phyloP scores from a whole-genome alignment of 2,113 vertebrate species.

The Periophthalmus modestus region DNA sequence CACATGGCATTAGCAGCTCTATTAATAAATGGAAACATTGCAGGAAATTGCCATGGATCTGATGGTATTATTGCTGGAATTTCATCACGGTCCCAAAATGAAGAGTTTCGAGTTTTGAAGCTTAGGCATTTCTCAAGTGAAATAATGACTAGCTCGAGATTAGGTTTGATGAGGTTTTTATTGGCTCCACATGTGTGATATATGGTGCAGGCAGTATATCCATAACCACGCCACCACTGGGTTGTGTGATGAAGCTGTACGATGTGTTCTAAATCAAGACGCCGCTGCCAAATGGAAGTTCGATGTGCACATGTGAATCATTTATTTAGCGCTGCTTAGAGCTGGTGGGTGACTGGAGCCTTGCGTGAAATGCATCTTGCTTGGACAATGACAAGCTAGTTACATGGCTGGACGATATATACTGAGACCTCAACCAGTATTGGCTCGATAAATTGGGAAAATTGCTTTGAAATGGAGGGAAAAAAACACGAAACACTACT shows the following conservation, averaged over 20 bases:
- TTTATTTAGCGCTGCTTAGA: background rate
- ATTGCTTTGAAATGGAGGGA: too few relatives aligned
- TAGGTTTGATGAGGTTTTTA: background rate
- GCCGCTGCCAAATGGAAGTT: background rate
- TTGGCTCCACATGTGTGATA: slow-evolving; percentile 1
- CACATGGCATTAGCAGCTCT: slow-evolving; percentile 24
- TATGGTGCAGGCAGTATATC: background rate
- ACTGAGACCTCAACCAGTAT: too few relatives aligned
- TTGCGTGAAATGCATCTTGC: background rate
- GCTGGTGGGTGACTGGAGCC: background rate
- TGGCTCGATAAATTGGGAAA: too few relatives aligned
- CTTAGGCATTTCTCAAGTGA: slow-evolving; percentile 21
- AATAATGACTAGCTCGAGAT: slow-evolving; percentile 9
- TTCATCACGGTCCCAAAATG: slow-evolving; percentile 23
- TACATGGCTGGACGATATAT: too few relatives aligned
- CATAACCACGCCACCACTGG: background rate
- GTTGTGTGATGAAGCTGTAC: background rate
- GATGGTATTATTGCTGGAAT: slow-evolving; percentile 23
- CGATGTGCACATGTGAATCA: background rate
- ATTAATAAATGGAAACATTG: slow-evolving; percentile 41
- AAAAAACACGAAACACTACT: too few relatives aligned
- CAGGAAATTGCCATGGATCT: slow-evolving; percentile 37
- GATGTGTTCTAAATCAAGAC: background rate
- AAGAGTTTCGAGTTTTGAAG: slow-evolving; percentile 27
- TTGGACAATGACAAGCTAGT: too few relatives aligned